Evolutionary conservation across 2,797 vertebrate species (phyloP).

Genomic region (Molossus molossus): DNA sequence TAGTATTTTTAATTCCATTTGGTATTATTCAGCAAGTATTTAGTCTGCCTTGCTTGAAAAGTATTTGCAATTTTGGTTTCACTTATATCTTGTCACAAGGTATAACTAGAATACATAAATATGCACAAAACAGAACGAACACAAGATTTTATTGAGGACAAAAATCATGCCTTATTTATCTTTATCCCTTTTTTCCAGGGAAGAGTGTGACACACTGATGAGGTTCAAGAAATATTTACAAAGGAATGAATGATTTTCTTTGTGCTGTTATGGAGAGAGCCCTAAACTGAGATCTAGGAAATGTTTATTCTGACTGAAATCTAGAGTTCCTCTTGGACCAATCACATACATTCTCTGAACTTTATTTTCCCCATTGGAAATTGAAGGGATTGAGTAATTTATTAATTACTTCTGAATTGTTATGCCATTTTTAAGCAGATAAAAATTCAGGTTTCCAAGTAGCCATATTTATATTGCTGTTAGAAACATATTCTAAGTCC

Average conservation of each 20-base stretch:
- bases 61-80: constrained; percentile 66
- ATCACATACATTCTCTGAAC: background rate
- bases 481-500: constrained; percentile 57
- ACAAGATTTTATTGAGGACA: constrained; percentile 15
- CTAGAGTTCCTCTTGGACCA: background rate
- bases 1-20: constrained; percentile 75
- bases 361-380: constrained; percentile 15
- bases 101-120: constrained; percentile 32
- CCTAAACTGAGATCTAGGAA: background rate
- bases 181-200: background rate
- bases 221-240: constrained; percentile 54
- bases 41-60: constrained; percentile 70
- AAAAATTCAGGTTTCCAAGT: constrained; percentile 33
- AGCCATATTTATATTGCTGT: constrained; percentile 30
- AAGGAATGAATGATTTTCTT: background rate
- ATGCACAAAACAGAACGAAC: constrained; percentile 28
- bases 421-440: constrained; percentile 40
- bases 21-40: constrained; percentile 69
- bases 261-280: background rate
- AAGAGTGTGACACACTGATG: background rate
- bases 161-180: background rate
- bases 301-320: background rate
- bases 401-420: constrained; percentile 60
- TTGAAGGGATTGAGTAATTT: background rate
- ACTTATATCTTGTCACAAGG: constrained; percentile 50